Evolutionary conservation across 2,888 invertebrate species (phyloP).

Genomic region (Thymelicus acteon): DNA sequence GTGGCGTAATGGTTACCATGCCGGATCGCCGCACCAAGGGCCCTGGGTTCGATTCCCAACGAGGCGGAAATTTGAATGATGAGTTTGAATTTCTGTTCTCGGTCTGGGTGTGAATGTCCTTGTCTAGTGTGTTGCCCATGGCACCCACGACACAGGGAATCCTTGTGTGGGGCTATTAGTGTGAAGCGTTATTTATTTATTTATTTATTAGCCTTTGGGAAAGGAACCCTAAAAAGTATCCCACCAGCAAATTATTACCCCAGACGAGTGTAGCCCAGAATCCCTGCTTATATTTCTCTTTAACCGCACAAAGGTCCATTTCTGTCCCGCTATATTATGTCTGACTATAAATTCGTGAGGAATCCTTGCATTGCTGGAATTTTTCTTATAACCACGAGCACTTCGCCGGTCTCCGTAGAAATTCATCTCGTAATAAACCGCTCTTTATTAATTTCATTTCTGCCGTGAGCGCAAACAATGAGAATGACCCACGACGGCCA

Average conservation of each 20-base stretch:
- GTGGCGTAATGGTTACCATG: too few relatives aligned
- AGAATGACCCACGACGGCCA: slow-evolving; percentile 3
- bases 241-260: slow-evolving; percentile 16
- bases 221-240: neutral
- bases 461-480: slow-evolving; percentile 12
- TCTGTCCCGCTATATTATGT: slow-evolving; percentile 45
- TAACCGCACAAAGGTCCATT: slow-evolving; percentile 18
- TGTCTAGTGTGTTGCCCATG: too few relatives aligned
- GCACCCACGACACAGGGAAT: too few relatives aligned
- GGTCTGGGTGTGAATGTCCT: too few relatives aligned
- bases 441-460: slow-evolving; percentile 21
- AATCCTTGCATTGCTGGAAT: slow-evolving; percentile 50
- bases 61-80: too few relatives aligned
- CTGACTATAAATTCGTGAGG: slow-evolving; percentile 59
- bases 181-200: too few relatives aligned
- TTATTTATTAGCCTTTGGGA: too few relatives aligned
- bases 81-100: too few relatives aligned
- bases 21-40: too few relatives aligned
- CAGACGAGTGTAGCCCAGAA: slow-evolving; percentile 23
- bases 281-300: slow-evolving; percentile 34
- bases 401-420: slow-evolving; percentile 36
- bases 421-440: slow-evolving; percentile 18
- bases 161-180: too few relatives aligned
- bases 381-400: slow-evolving; percentile 50
- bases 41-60: too few relatives aligned